Base-by-base conservation (phyloP, 1,140 invertebrate genomes). In the Meloidogyne chitwoodi region DNA sequence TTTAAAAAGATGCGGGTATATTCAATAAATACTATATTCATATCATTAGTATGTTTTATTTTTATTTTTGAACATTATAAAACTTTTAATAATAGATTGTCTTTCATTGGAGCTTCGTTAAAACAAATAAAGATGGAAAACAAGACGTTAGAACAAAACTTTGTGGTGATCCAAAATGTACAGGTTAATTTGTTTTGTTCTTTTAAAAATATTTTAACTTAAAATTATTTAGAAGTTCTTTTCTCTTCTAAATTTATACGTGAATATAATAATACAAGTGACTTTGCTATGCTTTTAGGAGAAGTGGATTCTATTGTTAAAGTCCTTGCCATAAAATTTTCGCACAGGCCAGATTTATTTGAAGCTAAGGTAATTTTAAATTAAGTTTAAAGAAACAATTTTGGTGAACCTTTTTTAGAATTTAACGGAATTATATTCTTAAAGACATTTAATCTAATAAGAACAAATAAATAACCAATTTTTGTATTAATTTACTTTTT, bases 301-400 rank as follows among this genome's bases (percentile, higher is more conserved):
- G 27, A 63, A 34, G 56, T 16, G 10, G 10, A 63, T 61, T 14
- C 41, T 22, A 19, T 11, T 6, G 71, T 73, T 22, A 73, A 73
- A 29, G 29, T 73, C 6, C 3, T 61, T n/a, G 71, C 48, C 5
- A 38, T 73, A 19, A 63, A 29, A 14, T 73, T 73, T 12, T 73
- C 71, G 6, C 29, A 63, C 19, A 73, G 71, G 22, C 71, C 71
- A 12, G 71, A 73, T 26, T 22, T 73, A 2, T 34, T 73, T 26
- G 71, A 73, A 64, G 71, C 71, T 24, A 29, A 73, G 56, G 71
- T 73, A 14, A 19, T 56, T 56, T 56, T 56, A 16, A 56, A 56
- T 56, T 0, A n/a, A 66, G n/a, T 66, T 14, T 68, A 26, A 27
- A 19, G 10, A 24, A 11, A 11, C 19, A 38, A 24, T 26, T 29